Evolutionary conservation across 2,797 vertebrate species (phyloP).

Genomic region (Emys orbicularis): DNA sequence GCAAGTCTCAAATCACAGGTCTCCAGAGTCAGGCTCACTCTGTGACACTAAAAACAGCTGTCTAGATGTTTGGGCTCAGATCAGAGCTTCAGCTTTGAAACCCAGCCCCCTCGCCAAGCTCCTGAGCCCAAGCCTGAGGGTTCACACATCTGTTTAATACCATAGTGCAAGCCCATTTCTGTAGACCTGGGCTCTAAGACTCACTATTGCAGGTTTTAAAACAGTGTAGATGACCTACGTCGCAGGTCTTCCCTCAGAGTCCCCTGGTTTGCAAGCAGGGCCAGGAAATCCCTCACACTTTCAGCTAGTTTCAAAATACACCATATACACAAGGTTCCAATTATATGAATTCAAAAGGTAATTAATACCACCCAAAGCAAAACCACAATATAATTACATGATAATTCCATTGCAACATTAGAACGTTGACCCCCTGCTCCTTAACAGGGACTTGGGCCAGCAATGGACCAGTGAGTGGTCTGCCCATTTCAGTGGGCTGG

Average conservation of each 20-base stretch:
- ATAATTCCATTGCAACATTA: not conserved
- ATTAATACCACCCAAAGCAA: not conserved
- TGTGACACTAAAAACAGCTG: not conserved
- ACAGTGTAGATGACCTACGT: not conserved
- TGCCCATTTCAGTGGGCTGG: not conserved
- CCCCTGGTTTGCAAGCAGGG: not conserved
- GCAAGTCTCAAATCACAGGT: not conserved
- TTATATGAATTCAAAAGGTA: not conserved
- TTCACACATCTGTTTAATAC: not conserved
- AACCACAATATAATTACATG: not conserved
- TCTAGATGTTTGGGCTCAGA: not conserved
- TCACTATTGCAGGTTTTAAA: not conserved
- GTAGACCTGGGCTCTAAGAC: not conserved
- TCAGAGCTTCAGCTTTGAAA: not conserved
- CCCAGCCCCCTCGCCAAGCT: not conserved
- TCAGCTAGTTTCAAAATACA: not conserved
- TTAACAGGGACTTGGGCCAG: not conserved
- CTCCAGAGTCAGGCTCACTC: not conserved
- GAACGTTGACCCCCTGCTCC: too few species aligned
- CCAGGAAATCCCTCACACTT: not conserved
- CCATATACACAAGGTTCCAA: not conserved
- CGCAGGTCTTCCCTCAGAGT: not conserved
- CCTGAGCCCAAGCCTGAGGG: not conserved
- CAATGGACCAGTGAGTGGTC: not conserved
- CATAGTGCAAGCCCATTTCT: not conserved